A percentile compares a stretch with the other conserved stretches of the same genome.
Evolutionary conservation across 2,113 vertebrate species (phyloP).

Genomic region (Mustelus asterias): DNA sequence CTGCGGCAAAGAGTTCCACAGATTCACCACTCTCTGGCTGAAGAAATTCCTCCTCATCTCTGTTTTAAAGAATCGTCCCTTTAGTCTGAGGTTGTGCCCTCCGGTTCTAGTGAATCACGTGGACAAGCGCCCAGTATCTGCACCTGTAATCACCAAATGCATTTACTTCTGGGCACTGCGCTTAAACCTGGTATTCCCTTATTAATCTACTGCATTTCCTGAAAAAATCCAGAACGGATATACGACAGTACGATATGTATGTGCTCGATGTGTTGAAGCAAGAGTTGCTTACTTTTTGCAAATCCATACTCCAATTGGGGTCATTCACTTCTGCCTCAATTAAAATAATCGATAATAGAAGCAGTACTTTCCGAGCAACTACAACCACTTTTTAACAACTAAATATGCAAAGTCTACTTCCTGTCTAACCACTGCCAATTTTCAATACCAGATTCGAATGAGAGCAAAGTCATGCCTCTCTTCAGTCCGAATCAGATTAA

Average conservation of each 20-base stretch:
- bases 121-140: background rate
- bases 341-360: background rate
- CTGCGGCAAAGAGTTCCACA: too few relatives aligned
- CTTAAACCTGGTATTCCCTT: background rate
- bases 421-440: background rate
- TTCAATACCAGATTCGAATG: conserved; percentile 26
- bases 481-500: conserved; percentile 27
- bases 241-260: too few relatives aligned
- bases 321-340: background rate
- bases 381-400: background rate
- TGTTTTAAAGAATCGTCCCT: too few relatives aligned
- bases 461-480: conserved; percentile 29
- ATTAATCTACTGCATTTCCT: background rate
- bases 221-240: background rate
- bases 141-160: background rate
- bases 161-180: background rate
- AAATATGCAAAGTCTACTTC: conserved; percentile 4
- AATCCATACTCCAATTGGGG: background rate
- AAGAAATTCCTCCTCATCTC: too few relatives aligned
- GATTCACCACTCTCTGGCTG: too few relatives aligned
- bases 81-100: too few relatives aligned
- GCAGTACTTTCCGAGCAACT: background rate
- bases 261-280: background rate
- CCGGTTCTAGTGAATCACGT: background rate
- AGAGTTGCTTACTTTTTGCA: background rate